Evolutionary conservation across 2,888 invertebrate genomes (phyloP), one percentile per base, ranked within the genome.

Genomic region (Athripsodes cinereus): DNA sequence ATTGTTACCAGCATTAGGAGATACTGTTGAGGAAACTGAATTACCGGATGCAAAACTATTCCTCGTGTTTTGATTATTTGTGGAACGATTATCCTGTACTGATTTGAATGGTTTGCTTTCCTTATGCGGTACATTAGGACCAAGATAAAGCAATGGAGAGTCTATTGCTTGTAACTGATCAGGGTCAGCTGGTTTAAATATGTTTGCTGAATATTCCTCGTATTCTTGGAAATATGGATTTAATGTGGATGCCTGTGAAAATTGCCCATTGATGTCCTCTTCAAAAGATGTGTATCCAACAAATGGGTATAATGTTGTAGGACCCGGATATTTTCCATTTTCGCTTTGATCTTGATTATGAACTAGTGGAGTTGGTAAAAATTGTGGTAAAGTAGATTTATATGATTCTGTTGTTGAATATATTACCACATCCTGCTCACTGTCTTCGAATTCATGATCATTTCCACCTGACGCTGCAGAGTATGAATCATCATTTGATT

Each of bases 81-180:
- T n/a, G n/a, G n/a, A n/a, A n/a, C n/a, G n/a, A 18, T 70, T 70
- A 21, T 74, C 71, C 44, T 57, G 22, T n/a, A n/a, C n/a, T 49
- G 53, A 16, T n/a, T 55, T 66, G 64, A 79, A 79, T 59, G 74
- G 70, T 46, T 72, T 74, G 5, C 77, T 79, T 52, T 77, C 77
- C 65, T 83, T 83, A 59, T 82, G 80, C 1, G 79, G 78, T 55
- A 76, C 75, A 66, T 74, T 78, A 22, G 79, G 79, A 62, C 75
- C 77, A 1, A 77, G 67, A 66, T 81, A 80, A 44, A 79, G 71
- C 48, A 83, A 73, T n/a, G 84, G 83, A 2, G 83, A 81, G 68
- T 84, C 83, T 20, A 83, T 75, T 48, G 80, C 70, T 59, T 79
- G 78, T 62, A 78, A 72, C 67, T 76, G 75, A 65, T 69, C 73